Conservation (phyloP, 2,113 vertebrate species). For the Gila orcuttii region DNA sequence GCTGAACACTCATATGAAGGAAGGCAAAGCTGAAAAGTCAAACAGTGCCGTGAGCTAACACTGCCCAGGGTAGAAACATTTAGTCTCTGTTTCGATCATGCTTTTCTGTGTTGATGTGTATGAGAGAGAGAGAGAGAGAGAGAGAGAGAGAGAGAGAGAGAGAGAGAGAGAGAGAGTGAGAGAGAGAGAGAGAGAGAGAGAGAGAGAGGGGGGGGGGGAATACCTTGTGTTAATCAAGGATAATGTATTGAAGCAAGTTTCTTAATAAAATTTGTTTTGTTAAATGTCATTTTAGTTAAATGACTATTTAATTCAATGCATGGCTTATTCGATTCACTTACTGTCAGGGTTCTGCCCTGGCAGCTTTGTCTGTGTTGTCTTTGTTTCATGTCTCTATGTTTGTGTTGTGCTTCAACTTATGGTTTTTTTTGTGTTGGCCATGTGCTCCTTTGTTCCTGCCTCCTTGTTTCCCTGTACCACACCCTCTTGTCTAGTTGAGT, state of each 20-base stretch:
- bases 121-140: not conserved
- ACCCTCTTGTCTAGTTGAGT: too few species aligned
- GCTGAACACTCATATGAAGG: conserved; percentile 34
- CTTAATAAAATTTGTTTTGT: not conserved
- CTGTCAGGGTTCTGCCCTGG: too few species aligned
- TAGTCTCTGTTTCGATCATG: conserved; percentile 20
- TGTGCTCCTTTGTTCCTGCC: too few species aligned
- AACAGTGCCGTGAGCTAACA: conserved; percentile 2
- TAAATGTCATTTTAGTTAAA: not conserved
- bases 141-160: not conserved
- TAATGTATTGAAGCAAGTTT: not conserved
- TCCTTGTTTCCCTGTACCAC: too few species aligned
- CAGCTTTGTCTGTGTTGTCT: too few species aligned
- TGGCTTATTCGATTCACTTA: not conserved
- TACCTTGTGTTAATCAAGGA: not conserved
- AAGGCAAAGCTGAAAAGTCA: conserved; percentile 36
- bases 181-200: not conserved
- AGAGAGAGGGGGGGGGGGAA: not conserved
- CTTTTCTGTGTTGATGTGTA: not conserved
- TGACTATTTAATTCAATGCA: conserved; percentile 2
- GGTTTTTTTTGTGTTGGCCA: too few species aligned
- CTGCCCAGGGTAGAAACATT: not conserved
- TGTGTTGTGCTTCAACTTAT: too few species aligned
- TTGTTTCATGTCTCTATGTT: too few species aligned
- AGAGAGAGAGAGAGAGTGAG: not conserved